Evolutionary conservation across 64 coral and sea anemone species (phyloP), one percentile per base, ranked within the genome.

Genomic region (Montipora efflorescens): DNA sequence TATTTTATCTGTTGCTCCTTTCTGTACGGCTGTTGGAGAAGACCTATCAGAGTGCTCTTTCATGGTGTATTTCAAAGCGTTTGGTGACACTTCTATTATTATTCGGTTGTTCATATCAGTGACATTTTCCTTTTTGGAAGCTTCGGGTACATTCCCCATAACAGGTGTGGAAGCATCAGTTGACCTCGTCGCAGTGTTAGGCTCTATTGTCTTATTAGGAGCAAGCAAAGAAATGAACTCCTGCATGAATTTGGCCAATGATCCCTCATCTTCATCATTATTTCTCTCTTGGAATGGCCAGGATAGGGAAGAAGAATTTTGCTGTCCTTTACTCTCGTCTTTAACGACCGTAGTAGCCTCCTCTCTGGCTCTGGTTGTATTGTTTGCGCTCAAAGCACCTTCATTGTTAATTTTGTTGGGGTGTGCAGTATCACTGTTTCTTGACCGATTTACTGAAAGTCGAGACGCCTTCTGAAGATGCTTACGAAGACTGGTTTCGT

Each of bases 401-500:
- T 47, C 36, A 47, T 20, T 67, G 19, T 67, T 45, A 21, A 71
- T 18, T 8, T 4, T 16, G 48, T 86, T 78, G 13, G 11, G 6
- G 9, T 78, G 46, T 49, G 76, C 46, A 3, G 76, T 49, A 4
- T 49, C 5, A 19, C 47, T 36, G 8, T 14, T 46, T 49, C 13
- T 19, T 14, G 15, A 78, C 12, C 45, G 46, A 50, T 78, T 78
- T 16, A 7, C 50, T 72, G 4, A 14, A 71, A 21, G 48, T 45
- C 47, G 43, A 72, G 43, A 2, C 48, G 51, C 45, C 7, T 74
- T 46, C 44, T 78, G 58, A 7, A 77, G 48, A 5, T 79, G 87
- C 57, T 98, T 47, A 2, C 88, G 93, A 36, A 98, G 79, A 18
- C 58, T 64, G 0, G 93, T 59, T 87, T 98, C 96, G 46, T 92